Evolutionary conservation across 2,888 invertebrate species (phyloP), one percentile per base, ranked within the genome.

Genomic region (Macrophya annulata): DNA sequence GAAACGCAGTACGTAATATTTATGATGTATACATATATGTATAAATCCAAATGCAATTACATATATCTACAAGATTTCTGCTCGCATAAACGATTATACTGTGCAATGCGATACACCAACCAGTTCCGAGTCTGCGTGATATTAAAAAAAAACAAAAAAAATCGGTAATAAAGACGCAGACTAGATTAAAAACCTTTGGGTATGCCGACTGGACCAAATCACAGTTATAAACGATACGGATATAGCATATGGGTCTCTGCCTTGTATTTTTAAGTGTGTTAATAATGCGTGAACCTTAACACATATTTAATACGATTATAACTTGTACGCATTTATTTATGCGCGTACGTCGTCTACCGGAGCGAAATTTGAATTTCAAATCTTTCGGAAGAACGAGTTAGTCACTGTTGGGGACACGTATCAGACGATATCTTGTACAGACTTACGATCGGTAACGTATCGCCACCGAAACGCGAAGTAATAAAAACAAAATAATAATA

Each of bases 351-450:
- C 71, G 83, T 71, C 83, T 83, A 31, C 68, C 83, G 48, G 15
- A 68, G 31, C 12, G 15, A 51, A 83, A 83, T 83, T 68, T 71
- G 37, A 83, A 65, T 83, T 83, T 83, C 37, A 68, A 83, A 83
- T 83, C 37, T 48, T n/a, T 68, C 68, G 68, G 48, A 48, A 62
- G 62, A 71, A 48, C 31, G 82, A 68, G 45, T 83, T 68, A 83
- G 83, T 83, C 83, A 83, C 48, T 48, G 68, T 83, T 37, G 81
- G 21, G 31, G 68, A 48, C 68, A 62, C 40, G 15, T 21, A 81
- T 81, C 81, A 43, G 59, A 15, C 81, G 62, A 81, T 76, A 25
- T 25, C n/a, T 45, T 81, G 10, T 5, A 81, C 37, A 17, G 51
- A 37, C 31, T 17, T 1, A 17, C n/a, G 59, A 62, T 81, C 59